Evolutionary conservation across 1,140 invertebrate genomes (phyloP).

Genomic region (Anastrepha obliqua): DNA sequence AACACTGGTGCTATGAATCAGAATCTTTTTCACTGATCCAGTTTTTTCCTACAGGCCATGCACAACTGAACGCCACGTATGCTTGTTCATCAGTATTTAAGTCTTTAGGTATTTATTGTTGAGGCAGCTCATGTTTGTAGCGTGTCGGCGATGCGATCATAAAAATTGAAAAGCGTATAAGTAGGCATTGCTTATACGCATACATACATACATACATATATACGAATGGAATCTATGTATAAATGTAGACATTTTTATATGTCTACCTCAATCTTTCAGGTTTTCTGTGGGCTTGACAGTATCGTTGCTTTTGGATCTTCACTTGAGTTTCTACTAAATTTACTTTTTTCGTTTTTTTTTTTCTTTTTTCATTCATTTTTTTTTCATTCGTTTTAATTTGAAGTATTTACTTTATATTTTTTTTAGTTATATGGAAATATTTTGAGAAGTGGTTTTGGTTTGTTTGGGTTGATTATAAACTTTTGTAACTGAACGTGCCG

Average conservation of each 20-base stretch:
- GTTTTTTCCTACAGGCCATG: no score
- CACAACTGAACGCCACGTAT: neutral
- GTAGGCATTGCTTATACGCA: neutral
- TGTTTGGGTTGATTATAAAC: no score
- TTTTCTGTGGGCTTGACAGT: neutral
- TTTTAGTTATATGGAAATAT: no score
- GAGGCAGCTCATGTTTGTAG: constrained; percentile 7
- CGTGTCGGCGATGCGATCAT: neutral
- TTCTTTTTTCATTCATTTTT: neutral
- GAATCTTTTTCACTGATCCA: no score
- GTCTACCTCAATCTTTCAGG: neutral
- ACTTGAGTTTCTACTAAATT: constrained; percentile 2
- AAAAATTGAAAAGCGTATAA: neutral
- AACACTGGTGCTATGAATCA: no score
- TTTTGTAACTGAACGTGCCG: no score
- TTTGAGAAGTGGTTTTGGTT: no score
- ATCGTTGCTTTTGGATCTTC: neutral
- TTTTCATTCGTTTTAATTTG: neutral
- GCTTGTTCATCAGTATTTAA: neutral
- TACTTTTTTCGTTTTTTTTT: neutral
- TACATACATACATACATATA: no score
- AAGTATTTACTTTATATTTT: neutral
- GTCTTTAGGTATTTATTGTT: neutral
- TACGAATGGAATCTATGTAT: no score
- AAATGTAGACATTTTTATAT: no score